Base-by-base conservation (phyloP, 2,888 invertebrate genomes). In the Odiellus spinosus region DNA sequence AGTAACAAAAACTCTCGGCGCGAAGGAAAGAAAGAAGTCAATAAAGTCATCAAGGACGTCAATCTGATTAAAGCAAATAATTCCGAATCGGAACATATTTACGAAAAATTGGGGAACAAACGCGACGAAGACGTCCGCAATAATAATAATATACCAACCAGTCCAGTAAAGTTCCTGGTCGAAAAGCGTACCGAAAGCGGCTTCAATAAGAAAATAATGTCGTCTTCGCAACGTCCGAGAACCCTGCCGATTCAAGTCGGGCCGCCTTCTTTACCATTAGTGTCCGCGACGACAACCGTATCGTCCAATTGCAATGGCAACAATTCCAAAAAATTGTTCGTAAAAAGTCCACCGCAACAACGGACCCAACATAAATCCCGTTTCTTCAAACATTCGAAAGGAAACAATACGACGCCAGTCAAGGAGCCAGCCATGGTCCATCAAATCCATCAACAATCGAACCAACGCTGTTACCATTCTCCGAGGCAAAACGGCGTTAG, bases 401-500 rank as follows among this genome's bases (percentile, higher is more conserved):
- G 36, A 41, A 36, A 40, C 15, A 12, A 44, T 38, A 47, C 49
- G 14, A 38, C 47, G 42, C 40, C 44, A 38, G 45, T 42, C 14
- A 49, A 49, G 17, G 46, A 51, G 39, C 45, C 49, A 5, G 50
- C 41, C 17, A 26, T 26, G 26, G 26, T 26, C 5, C 26, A 26
- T 26, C 26, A 26, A 26, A 26, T 26, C 4, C 26, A 26, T 8
- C 26, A 26, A 26, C 26, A 26, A 26, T 6, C 26, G 4, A 26
- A 26, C 26, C 26, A 26, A 26, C 26, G 26, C 8, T 6, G 8
- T 26, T 26, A 26, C 26, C 26, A 26, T 4, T 26, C 26, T 4
- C 44, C 45, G 19, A 17, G 42, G 17, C 47, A 32, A 40, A 45
- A 42, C 44, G 43, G 20, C 8, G 19, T 11, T 15, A 8, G 84